phyloP scores from a whole-genome alignment of 53 echinoderm and acorn worm species.

The Luidia sarsii region DNA sequence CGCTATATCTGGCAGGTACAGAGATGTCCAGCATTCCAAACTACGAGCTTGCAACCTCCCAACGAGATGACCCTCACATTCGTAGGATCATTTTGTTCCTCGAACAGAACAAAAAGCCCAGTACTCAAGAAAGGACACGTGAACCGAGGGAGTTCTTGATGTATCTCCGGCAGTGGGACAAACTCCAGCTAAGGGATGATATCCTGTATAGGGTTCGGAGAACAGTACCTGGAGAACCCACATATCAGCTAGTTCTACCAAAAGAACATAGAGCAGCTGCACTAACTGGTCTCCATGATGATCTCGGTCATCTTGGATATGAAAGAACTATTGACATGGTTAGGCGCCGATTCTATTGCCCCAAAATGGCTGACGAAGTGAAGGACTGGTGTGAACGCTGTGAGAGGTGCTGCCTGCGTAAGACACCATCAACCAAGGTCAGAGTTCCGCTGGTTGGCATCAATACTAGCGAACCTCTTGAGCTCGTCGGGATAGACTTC shows the following conservation, averaged over 20 bases:
- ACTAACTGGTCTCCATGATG: constrained; percentile 37
- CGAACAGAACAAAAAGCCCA: constrained; percentile 17
- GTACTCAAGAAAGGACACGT: background rate
- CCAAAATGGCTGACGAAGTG: constrained; percentile 36
- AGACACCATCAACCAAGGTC: constrained; percentile 5
- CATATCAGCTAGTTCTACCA: constrained; percentile 43
- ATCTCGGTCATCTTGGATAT: constrained; percentile 55
- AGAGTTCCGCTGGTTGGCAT: constrained; percentile 61
- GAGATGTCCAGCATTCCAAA: too few relatives aligned
- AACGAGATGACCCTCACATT: constrained; percentile 1
- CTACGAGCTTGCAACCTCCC: too few relatives aligned
- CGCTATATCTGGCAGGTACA: too few relatives aligned
- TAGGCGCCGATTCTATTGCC: constrained; percentile 56
- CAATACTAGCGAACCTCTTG: constrained; percentile 44
- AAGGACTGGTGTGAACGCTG: constrained; percentile 38
- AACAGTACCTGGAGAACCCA: background rate
- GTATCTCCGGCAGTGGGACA: constrained; percentile 51
- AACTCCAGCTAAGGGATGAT: constrained; percentile 13
- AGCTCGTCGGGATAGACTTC: constrained; percentile 57
- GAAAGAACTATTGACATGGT: constrained; percentile 46
- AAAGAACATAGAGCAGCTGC: background rate
- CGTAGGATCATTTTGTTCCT: background rate
- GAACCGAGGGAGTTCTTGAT: constrained; percentile 15
- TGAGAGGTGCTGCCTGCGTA: constrained; percentile 38
- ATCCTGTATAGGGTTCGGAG: constrained; percentile 22